Evolutionary conservation across 2,113 vertebrate genomes (phyloP).

Genomic region (Craseonycteris thonglongyai): DNA sequence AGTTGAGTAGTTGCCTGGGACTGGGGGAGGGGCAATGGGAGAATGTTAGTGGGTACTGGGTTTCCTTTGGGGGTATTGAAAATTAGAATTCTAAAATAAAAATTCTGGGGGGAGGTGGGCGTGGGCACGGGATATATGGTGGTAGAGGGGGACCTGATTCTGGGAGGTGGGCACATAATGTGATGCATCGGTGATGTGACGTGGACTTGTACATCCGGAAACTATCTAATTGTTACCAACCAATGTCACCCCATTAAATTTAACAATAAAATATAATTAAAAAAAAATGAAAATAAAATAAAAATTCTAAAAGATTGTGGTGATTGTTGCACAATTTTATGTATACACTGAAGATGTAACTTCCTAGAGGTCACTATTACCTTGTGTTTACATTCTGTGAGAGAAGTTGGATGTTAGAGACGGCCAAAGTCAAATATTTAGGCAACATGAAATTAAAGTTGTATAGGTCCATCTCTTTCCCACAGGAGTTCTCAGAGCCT

Average conservation of each 20-base stretch:
- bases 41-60: background rate
- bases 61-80: background rate
- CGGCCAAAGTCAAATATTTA: background rate
- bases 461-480: background rate
- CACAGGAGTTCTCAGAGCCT: background rate
- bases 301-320: background rate
- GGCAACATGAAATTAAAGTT: background rate
- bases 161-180: too few relatives aligned
- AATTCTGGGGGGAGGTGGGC: too few relatives aligned
- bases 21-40: background rate
- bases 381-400: background rate
- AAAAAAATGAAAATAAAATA: too few relatives aligned
- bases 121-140: too few relatives aligned
- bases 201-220: too few relatives aligned
- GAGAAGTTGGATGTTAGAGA: background rate
- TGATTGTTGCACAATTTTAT: background rate
- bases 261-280: too few relatives aligned
- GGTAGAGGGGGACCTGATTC: too few relatives aligned
- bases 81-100: background rate
- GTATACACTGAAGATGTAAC: background rate
- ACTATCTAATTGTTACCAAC: too few relatives aligned
- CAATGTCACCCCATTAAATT: too few relatives aligned
- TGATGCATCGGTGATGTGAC: too few relatives aligned
- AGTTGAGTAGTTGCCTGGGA: background rate
- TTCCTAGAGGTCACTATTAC: background rate